phyloP scores from a whole-genome alignment of 1,140 invertebrate genomes.

The Wasmannia auropunctata region DNA sequence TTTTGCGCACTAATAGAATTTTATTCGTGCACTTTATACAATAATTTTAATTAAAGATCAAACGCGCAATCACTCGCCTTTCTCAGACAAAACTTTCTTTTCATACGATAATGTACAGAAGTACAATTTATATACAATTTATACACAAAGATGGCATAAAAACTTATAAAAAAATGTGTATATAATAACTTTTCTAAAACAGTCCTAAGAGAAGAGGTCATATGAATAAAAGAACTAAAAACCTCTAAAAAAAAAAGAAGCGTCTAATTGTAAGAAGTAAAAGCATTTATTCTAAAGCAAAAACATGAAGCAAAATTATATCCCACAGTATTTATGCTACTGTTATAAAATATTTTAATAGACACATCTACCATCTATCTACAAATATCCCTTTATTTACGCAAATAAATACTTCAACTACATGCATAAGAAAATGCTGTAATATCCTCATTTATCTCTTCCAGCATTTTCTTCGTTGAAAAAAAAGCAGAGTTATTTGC shows the following conservation, averaged over 20 bases:
- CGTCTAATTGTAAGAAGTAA: background rate
- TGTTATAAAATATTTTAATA: slow-evolving; percentile 9
- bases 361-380: background rate
- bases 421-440: background rate
- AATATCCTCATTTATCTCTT: background rate
- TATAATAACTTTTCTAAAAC: background rate
- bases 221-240: slow-evolving; percentile 3
- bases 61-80: background rate
- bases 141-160: slow-evolving; percentile 22
- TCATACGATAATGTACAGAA: too few relatives aligned
- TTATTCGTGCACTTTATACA: slow-evolving; percentile 50
- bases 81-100: background rate
- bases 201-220: background rate
- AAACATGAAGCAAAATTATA: background rate
- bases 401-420: slow-evolving; percentile 12
- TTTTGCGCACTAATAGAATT: slow-evolving; percentile 5
- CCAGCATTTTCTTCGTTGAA: background rate
- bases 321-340: background rate
- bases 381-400: background rate
- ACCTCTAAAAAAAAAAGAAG: background rate
- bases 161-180: background rate
- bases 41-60: background rate
- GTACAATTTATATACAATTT: slow-evolving; percentile 34
- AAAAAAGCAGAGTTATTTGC: background rate
- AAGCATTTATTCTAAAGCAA: background rate